A percentile compares a stretch with the other conserved stretches of the same genome.
Conservation (phyloP, 2,888 invertebrate species). For the Parnassius mnemosyne region DNA sequence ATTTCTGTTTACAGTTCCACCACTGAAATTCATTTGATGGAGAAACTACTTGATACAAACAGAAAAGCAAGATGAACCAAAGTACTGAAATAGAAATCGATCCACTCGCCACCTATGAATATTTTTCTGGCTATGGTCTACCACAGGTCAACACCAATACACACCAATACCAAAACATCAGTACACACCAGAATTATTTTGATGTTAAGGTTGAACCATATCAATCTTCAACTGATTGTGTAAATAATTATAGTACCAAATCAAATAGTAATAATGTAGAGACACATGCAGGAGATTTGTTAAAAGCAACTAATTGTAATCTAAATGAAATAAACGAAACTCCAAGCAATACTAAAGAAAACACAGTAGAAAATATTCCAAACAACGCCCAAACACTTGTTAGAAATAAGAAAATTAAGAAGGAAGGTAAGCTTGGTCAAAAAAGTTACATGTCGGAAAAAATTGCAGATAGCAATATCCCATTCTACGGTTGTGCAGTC, state of each 20-base stretch:
- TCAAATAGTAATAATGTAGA: neutral
- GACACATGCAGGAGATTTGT: neutral
- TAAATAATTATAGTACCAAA: constrained; percentile 1
- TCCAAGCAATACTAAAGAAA: constrained; percentile 18
- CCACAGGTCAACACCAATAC: constrained; percentile 20
- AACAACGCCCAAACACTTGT: constrained; percentile 40
- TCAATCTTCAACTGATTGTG: neutral
- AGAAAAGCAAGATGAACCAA: constrained; percentile 42
- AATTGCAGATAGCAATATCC: constrained; percentile 56
- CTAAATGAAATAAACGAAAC: constrained; percentile 1
- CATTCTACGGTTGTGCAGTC: constrained; percentile 66
- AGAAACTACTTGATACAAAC: neutral
- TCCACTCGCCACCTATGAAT: constrained; percentile 55
- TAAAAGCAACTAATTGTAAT: constrained; percentile 1
- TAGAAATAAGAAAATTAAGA: constrained; percentile 34
- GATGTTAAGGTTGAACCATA: constrained; percentile 10
- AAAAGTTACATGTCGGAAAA: constrained; percentile 61
- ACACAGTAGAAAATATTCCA: constrained; percentile 20
- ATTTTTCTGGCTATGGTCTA: constrained; percentile 39
- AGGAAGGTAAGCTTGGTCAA: constrained; percentile 38
- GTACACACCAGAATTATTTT: constrained; percentile 9
- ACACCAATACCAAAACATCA: constrained; percentile 12
- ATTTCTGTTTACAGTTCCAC: no score
- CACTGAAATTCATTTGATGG: no score
- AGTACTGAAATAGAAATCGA: constrained; percentile 50